phyloP scores from a whole-genome alignment of 2,113 vertebrate genomes.

The Bubalus kerabau region DNA sequence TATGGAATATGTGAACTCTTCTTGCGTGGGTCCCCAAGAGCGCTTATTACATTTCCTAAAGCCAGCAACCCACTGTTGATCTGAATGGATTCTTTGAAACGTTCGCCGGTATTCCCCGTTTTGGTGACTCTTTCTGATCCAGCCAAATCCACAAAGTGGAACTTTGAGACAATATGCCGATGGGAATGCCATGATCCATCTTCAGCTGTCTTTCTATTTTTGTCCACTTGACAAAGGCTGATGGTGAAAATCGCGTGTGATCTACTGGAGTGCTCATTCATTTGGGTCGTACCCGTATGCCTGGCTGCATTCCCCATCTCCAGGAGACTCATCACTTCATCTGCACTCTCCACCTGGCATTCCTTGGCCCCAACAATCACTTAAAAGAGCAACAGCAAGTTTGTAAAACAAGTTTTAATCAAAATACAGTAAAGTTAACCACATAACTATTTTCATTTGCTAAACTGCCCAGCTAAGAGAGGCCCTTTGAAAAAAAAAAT shows the following conservation, averaged over 20 bases:
- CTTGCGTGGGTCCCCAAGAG: conserved; percentile 86
- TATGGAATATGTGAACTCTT: conserved; percentile 88
- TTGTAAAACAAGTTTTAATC: conserved; percentile 50
- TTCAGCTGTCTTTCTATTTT: conserved; percentile 51
- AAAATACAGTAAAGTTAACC: conserved; percentile 34
- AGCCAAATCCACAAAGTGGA: conserved; percentile 93
- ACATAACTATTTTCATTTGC: conserved; percentile 13
- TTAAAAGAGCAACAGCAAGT: conserved; percentile 72
- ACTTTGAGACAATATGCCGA: conserved; percentile 83
- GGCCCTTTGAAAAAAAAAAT: neutral
- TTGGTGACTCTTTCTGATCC: conserved; percentile 90
- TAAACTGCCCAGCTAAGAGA: neutral
- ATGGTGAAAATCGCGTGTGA: conserved; percentile 93
- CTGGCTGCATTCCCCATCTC: conserved; percentile 86
- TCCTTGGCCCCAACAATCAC: conserved; percentile 92
- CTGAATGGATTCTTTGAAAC: conserved; percentile 90
- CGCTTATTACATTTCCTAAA: conserved; percentile 92
- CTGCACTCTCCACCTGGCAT: conserved; percentile 82
- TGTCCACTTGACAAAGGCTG: conserved; percentile 79
- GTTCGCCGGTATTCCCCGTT: conserved; percentile 87
- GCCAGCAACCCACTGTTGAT: conserved; percentile 91
- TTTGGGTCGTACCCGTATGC: conserved; percentile 85
- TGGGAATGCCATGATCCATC: conserved; percentile 60
- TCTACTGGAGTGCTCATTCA: conserved; percentile 89
- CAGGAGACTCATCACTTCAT: conserved; percentile 86